A percentile compares a stretch with the other conserved stretches of the same genome.
Conservation (phyloP, 2,888 invertebrate genomes). For the Odiellus spinosus region DNA sequence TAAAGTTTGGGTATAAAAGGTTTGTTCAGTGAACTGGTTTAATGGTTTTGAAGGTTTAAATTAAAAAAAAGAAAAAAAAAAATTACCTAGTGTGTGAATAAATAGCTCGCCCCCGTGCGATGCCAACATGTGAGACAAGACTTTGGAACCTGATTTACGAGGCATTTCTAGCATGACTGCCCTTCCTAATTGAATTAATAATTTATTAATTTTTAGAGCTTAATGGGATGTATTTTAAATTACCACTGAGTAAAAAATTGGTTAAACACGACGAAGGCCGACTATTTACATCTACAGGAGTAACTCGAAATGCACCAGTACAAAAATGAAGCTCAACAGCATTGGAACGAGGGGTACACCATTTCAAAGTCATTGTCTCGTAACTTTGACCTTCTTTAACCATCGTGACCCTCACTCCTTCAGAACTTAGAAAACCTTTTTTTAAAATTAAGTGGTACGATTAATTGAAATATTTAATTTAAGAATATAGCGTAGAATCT, state of each 20-base stretch:
- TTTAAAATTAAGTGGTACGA: conserved; percentile 5
- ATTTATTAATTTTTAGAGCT: not conserved
- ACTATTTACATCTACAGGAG: conserved; percentile 90
- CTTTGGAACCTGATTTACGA: conserved; percentile 48
- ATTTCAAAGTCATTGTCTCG: conserved; percentile 74
- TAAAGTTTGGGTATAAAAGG: too few relatives aligned
- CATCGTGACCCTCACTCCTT: conserved; percentile 41
- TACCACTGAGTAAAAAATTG: conserved; percentile 85
- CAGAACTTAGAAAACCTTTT: conserved; percentile 17
- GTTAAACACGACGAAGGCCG: conserved; percentile 92
- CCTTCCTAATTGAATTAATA: conserved; percentile 32
- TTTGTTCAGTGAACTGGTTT: too few relatives aligned
- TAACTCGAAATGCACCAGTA: conserved; percentile 72
- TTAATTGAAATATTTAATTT: not conserved
- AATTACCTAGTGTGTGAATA: conserved; percentile 63
- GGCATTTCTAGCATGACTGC: conserved; percentile 59
- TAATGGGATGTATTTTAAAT: conserved; percentile 28
- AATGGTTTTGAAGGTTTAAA: too few relatives aligned
- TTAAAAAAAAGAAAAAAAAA: too few relatives aligned
- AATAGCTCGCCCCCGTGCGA: conserved; percentile 92
- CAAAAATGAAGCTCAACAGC: conserved; percentile 56
- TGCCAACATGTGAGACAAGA: conserved; percentile 79
- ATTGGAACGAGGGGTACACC: conserved; percentile 77
- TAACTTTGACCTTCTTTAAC: conserved; percentile 53
- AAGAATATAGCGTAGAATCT: not conserved